Conservation (phyloP, 2,888 invertebrate genomes). For the Noctua fimbriata region DNA sequence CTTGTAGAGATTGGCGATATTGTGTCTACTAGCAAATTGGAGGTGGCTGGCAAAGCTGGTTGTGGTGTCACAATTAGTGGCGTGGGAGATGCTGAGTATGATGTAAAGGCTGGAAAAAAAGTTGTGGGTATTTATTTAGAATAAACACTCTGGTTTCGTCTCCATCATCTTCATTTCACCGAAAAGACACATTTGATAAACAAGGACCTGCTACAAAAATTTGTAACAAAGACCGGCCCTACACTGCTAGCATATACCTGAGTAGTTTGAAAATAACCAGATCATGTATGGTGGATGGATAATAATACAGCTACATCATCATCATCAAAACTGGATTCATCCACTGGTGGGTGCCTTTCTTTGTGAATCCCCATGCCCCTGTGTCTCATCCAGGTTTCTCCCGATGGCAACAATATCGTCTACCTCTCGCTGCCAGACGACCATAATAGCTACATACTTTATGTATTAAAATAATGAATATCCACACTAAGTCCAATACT, state of each 20-base stretch:
- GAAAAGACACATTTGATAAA: background rate
- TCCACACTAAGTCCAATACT: too few species aligned
- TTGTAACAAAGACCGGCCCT: background rate
- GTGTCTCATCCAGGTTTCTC: too few species aligned
- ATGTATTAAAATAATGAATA: too few species aligned
- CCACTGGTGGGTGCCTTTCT: too few species aligned
- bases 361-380: too few species aligned
- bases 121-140: background rate
- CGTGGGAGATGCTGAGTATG: conserved; percentile 8
- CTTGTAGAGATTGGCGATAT: background rate
- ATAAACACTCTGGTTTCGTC: background rate
- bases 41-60: background rate
- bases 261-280: background rate
- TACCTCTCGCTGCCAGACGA: too few species aligned
- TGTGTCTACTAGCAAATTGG: background rate
- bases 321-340: too few species aligned
- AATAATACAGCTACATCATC: too few species aligned
- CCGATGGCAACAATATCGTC: too few species aligned
- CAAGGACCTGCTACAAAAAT: background rate
- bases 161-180: background rate
- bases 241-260: background rate
- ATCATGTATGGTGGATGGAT: background rate
- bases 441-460: too few species aligned
- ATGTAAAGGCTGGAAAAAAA: conserved; percentile 24
- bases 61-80: conserved; percentile 8